Evolutionary conservation across 1,140 invertebrate species (phyloP).

Genomic region (Mesaphorura yosii): DNA sequence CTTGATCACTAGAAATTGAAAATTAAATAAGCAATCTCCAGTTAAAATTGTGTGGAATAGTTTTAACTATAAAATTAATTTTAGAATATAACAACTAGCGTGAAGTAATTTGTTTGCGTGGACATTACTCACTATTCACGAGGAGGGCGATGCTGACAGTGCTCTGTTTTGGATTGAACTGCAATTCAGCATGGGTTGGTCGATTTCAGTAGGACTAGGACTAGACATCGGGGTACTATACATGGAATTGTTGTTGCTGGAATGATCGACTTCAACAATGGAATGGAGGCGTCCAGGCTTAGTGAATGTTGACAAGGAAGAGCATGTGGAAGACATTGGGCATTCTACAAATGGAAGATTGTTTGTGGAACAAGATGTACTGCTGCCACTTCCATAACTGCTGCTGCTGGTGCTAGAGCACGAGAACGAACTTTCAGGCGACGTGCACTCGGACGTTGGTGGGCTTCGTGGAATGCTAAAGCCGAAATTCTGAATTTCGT

Average conservation of each 20-base stretch:
- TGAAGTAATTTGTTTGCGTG: too few relatives aligned
- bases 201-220: slow-evolving; percentile 17
- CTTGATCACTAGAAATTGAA: too few relatives aligned
- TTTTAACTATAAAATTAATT: too few relatives aligned
- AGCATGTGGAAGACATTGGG: slow-evolving; percentile 28
- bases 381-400: slow-evolving; percentile 16
- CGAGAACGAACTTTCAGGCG: slow-evolving; percentile 10
- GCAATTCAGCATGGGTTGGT: slow-evolving; percentile 19
- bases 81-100: too few relatives aligned
- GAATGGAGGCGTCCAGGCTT: slow-evolving; percentile 28
- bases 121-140: too few relatives aligned
- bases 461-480: slow-evolving; percentile 30
- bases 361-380: slow-evolving; percentile 16
- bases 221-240: slow-evolving; percentile 23
- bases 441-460: slow-evolving; percentile 16
- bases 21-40: too few relatives aligned
- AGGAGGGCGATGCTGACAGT: slow-evolving; percentile 1
- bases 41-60: too few relatives aligned
- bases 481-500: slow-evolving; percentile 58
- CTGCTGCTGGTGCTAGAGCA: slow-evolving; percentile 9
- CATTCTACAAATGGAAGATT: slow-evolving; percentile 18
- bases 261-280: slow-evolving; percentile 30
- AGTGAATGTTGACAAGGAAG: slow-evolving; percentile 27
- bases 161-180: slow-evolving; percentile 17
- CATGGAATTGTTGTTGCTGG: slow-evolving; percentile 29